Evolutionary conservation across 2,888 invertebrate genomes (phyloP).

Genomic region (Cheilosia impressa): DNA sequence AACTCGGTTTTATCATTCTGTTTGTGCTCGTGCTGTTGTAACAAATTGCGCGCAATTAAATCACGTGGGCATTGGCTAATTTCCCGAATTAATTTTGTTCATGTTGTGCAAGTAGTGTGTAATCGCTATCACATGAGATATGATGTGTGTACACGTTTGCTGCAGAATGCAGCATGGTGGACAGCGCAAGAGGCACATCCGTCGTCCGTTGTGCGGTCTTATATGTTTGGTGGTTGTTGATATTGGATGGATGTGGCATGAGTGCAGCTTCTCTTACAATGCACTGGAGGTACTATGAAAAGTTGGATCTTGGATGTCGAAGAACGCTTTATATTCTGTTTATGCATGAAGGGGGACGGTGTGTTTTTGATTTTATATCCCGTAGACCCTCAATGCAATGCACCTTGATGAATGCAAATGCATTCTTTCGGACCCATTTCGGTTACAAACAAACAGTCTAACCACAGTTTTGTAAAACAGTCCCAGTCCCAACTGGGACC

Average conservation of each 20-base stretch:
- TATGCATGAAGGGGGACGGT: too few relatives aligned
- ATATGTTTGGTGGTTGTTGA: background rate
- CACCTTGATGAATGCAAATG: too few relatives aligned
- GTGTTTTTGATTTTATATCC: too few relatives aligned
- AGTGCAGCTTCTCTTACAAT: too few relatives aligned
- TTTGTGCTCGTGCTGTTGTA: slow-evolving; percentile 25
- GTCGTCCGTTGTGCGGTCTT: slow-evolving; percentile 22
- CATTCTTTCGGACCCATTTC: too few relatives aligned
- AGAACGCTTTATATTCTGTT: too few relatives aligned
- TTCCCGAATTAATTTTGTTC: slow-evolving; percentile 70
- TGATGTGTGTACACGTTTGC: slow-evolving; percentile 16
- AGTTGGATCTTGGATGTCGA: too few relatives aligned
- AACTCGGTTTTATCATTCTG: slow-evolving; percentile 46
- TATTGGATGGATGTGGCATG: background rate
- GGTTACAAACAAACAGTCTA: too few relatives aligned
- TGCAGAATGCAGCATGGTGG: slow-evolving; percentile 1
- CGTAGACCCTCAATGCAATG: too few relatives aligned
- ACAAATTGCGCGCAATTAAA: slow-evolving; percentile 72
- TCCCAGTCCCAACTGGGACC: too few relatives aligned
- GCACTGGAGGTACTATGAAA: too few relatives aligned
- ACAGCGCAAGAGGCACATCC: background rate
- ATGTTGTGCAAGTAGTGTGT: slow-evolving; percentile 26
- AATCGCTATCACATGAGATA: slow-evolving; percentile 45
- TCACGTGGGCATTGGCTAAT: slow-evolving; percentile 75
- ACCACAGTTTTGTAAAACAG: too few relatives aligned